Conservation (phyloP, 2,797 vertebrate species). For the Sphenodon punctatus region DNA sequence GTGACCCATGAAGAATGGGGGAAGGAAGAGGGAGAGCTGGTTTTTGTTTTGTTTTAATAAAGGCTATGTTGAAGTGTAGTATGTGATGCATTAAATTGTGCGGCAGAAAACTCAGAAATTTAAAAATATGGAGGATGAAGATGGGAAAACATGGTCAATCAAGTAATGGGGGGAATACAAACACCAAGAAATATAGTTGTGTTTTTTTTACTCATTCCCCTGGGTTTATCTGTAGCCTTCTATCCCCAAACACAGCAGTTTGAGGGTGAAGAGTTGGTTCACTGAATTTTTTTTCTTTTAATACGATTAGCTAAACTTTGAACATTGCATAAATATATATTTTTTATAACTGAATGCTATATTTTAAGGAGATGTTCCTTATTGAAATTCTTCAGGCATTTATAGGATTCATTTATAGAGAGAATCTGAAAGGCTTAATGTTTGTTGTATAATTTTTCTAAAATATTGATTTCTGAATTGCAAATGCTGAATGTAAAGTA, state of each 20-base stretch:
- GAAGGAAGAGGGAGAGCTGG: neutral
- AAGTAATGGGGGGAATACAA: neutral
- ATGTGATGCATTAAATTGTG: neutral
- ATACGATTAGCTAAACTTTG: neutral
- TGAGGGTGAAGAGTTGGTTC: neutral
- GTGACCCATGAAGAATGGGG: too few relatives aligned
- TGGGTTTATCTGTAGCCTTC: fast-evolving
- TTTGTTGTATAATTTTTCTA: slow-evolving; percentile 65
- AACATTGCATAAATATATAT: neutral
- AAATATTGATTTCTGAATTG: slow-evolving; percentile 67
- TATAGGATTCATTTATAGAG: slow-evolving; percentile 13
- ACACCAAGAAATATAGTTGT: neutral
- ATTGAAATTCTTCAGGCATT: slow-evolving; percentile 29
- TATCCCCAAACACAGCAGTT: neutral
- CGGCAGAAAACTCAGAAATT: neutral
- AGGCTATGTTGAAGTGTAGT: neutral
- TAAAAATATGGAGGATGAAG: too few relatives aligned
- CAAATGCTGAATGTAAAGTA: slow-evolving; percentile 62
- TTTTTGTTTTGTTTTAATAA: neutral
- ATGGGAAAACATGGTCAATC: too few relatives aligned
- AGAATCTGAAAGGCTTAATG: slow-evolving; percentile 47
- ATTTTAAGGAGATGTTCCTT: neutral
- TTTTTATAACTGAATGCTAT: neutral
- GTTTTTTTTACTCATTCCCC: neutral
- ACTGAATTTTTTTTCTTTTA: neutral